Base-by-base conservation (phyloP, 1,140 invertebrate genomes). In the Zaprionus gabonicus region DNA sequence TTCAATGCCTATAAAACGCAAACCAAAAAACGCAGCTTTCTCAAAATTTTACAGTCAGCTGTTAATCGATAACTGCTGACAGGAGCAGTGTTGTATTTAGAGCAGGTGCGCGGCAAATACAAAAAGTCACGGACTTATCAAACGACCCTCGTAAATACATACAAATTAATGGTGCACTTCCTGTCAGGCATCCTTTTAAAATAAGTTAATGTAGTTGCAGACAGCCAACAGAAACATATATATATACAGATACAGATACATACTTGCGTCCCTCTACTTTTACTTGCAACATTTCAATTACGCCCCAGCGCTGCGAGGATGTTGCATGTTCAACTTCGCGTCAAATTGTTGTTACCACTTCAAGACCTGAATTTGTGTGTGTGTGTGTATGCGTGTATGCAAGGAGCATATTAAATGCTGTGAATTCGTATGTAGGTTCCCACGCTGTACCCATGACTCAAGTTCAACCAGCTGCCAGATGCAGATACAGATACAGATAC, bases 251-350 rank as follows among this genome's bases (percentile, higher is more conserved):
- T 15, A 59, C 17, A 15, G 17, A 34, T 55, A 13, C 23, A 31
- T 41, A 20, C 13, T 28, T 4, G n/a, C 15, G 12, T 36, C 41
- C 38, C 76, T 67, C 17, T 76, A 69, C 67, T 53, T 81, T 56
- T 17, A 63, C 20, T 28, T 20, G 60, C 71, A 88, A 83, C 77
- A 88, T 86, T 88, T 83, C 73, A 86, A 86, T 86, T 86, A 80
- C 64, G 56, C 49, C 57, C 56, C 66, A 34, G 36, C 25, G 28
- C 55, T 31, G n/a, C 36, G 44, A 6, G 46, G 27, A 63, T 34
- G 55, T 62, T 76, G 76, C 76, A 65, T 25, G 71, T 27, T 59
- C 28, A 58, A 36, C 46, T 28, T 49, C 41, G 55, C 34, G 59
- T 46, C 41, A 46, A n/a, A 17, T 17, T 17, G 41, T 46, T 46